Evolutionary conservation across 2,797 vertebrate genomes (phyloP).

Genomic region (Acanthurus lineatus): DNA sequence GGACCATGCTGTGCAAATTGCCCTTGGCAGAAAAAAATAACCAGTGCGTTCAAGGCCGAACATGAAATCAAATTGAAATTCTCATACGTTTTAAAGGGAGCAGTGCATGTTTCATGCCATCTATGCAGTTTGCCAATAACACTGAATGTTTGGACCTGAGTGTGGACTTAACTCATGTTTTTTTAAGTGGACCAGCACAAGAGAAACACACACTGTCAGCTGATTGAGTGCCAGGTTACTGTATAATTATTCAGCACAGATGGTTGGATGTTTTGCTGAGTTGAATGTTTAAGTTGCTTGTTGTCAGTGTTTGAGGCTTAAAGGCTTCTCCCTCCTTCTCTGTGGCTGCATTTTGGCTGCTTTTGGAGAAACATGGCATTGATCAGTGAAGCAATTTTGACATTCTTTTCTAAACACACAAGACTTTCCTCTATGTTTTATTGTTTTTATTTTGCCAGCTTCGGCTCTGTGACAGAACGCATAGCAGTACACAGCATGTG

Average conservation of each 20-base stretch:
- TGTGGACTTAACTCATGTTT: slow-evolving; percentile 59
- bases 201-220: slow-evolving; percentile 55
- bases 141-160: slow-evolving; percentile 66
- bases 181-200: slow-evolving; percentile 62
- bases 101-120: slow-evolving; percentile 55
- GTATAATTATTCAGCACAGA: slow-evolving; percentile 66
- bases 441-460: slow-evolving; percentile 48
- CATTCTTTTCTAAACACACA: slow-evolving; percentile 22
- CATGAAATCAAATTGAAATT: slow-evolving; percentile 54
- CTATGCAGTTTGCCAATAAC: slow-evolving; percentile 64
- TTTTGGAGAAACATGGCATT: slow-evolving; percentile 43
- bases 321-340: slow-evolving; percentile 7
- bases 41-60: slow-evolving; percentile 32
- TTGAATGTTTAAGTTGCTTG: slow-evolving; percentile 59
- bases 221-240: slow-evolving; percentile 65
- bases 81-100: slow-evolving; percentile 60
- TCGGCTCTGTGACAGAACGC: slow-evolving; percentile 31
- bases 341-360: slow-evolving; percentile 24
- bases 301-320: slow-evolving; percentile 52
- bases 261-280: slow-evolving; percentile 70
- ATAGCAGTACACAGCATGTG: slow-evolving; percentile 21
- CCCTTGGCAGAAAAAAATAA: slow-evolving; percentile 36
- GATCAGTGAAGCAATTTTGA: slow-evolving; percentile 30
- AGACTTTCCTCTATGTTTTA: slow-evolving; percentile 25
- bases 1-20: slow-evolving; percentile 30